These are phyloP conservation scores for Danio choprae DNA, from an alignment of 2,797 vertebrate genomes.

Conservation along the genomic window DNA sequence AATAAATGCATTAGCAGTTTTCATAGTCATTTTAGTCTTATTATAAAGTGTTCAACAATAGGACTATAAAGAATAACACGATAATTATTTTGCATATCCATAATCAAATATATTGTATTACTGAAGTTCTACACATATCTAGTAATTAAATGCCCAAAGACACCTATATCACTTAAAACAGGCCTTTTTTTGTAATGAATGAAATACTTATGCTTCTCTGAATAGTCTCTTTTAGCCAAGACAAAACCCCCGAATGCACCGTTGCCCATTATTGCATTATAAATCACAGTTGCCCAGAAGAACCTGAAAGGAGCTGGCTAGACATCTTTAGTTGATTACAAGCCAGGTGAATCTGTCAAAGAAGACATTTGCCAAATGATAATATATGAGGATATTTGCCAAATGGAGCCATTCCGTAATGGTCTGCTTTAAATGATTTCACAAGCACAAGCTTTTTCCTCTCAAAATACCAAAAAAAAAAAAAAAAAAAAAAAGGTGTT, in stretches of 20 bases:
- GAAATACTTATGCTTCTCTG: neutral
- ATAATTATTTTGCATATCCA: no score
- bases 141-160: neutral
- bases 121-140: no score
- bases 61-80: no score
- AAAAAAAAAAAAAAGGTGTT: slow-evolving; percentile 46
- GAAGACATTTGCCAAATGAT: slow-evolving; percentile 20
- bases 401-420: slow-evolving; percentile 18
- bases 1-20: no score
- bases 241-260: neutral
- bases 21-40: no score
- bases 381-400: slow-evolving; percentile 31
- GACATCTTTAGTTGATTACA: slow-evolving; percentile 28
- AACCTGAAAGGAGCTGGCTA: slow-evolving; percentile 20
- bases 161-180: neutral
- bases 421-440: neutral
- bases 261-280: slow-evolving; percentile 31
- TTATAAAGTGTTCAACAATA: no score
- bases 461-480: slow-evolving; percentile 43
- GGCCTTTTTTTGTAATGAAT: neutral
- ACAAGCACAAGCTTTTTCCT: slow-evolving; percentile 24
- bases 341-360: slow-evolving; percentile 24
- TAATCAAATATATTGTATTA: no score
- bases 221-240: neutral
- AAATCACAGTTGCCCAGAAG: slow-evolving; percentile 15